Evolutionary conservation across 2,113 vertebrate species (phyloP).

Genomic region (Chrysochloris asiatica): DNA sequence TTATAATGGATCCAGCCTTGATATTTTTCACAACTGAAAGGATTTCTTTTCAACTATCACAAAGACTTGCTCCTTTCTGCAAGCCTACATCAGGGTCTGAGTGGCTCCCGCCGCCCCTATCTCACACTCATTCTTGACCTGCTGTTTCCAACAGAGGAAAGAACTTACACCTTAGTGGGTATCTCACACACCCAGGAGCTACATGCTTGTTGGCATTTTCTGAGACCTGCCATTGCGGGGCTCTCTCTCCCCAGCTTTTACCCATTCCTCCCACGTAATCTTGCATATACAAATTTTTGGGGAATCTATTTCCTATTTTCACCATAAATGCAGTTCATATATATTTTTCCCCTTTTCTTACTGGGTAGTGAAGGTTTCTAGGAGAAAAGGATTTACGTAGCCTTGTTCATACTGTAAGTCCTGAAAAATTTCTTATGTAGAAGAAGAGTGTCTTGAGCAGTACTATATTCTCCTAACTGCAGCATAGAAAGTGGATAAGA

Average conservation of each 20-base stretch:
- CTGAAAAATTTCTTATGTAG: background rate
- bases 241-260: background rate
- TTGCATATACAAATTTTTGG: background rate
- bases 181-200: background rate
- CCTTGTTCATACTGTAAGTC: too few species aligned
- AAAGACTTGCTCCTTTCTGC: background rate
- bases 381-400: background rate
- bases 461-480: background rate
- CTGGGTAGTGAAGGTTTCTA: background rate
- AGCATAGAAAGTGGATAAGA: background rate
- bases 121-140: background rate
- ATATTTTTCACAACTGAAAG: slow-evolving; percentile 51
- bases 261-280: background rate
- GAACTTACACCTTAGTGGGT: background rate
- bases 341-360: background rate
- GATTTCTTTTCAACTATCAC: slow-evolving; percentile 11
- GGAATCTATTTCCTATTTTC: slow-evolving; percentile 26
- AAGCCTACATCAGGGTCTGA: background rate
- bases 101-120: background rate
- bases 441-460: background rate
- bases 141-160: background rate
- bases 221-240: background rate
- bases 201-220: background rate
- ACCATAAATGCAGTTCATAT: background rate
- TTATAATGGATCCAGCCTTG: background rate